Evolutionary conservation across 2,888 invertebrate genomes (phyloP), one percentile per base, ranked within the genome.

Genomic region (Eupithecia abbreviata): DNA sequence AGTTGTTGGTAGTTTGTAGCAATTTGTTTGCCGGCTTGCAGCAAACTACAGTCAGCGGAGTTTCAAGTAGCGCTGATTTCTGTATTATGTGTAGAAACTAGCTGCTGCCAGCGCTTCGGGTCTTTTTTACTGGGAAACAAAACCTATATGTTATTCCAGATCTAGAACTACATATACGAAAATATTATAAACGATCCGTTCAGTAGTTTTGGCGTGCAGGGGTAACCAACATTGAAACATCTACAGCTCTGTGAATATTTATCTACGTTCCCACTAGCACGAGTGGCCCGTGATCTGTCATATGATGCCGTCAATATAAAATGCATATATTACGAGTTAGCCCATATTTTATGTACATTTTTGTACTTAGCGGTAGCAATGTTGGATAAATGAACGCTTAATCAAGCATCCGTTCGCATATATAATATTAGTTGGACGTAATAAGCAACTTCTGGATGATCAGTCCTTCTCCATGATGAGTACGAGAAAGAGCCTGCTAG

Each of bases 1-100:
- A 77, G 77, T 68, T 67, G 69, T 49, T 69, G 18, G 3, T 47
- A 47, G 47, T 47, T 69, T 30, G 12, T 69, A 47, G 47, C 13
- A 12, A 69, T 3, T 69, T 49, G 69, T 69, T 69, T 47, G 68
- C 68, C 18, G 13, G 47, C 69, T 45, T 47, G n/a, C 18, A 47
- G 18, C 13, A 47, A 69, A 47, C 69, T 69, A 49, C 69, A 69
- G 18, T 69, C 18, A 68, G 30, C 47, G 18, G 18, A 45, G 18
- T 69, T 69, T 49, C 47, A 47, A 69, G 12, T 45, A 45, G 69
- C 69, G 30, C 10, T 42, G 15, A 68, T 45, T n/a, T 18, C 12
- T 30, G 4, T 62, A n/a, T n/a, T n/a, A 30, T 10, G 2, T 58
- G n/a, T 18, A 18, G n/a, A 6, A n/a, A 51, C 5, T 51, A 15